phyloP scores from a whole-genome alignment of 2,797 vertebrate species.

The Anabacerthia variegaticeps region DNA sequence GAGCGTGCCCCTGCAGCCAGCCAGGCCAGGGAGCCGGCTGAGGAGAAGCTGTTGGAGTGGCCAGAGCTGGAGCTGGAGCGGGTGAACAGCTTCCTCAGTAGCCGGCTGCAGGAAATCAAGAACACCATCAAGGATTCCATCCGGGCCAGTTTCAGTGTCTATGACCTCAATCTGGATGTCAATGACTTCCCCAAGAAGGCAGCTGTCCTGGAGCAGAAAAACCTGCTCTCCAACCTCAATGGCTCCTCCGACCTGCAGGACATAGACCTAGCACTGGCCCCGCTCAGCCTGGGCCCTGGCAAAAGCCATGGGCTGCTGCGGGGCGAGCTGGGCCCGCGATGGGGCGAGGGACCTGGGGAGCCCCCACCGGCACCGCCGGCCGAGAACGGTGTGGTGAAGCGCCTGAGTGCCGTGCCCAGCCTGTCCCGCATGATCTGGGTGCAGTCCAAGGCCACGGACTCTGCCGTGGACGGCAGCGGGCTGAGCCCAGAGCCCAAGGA shows the following conservation, averaged over 20 bases:
- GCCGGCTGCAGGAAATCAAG: slow-evolving; percentile 96
- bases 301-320: slow-evolving; percentile 86
- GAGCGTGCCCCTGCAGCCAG: slow-evolving; percentile 51
- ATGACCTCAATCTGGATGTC: slow-evolving; percentile 94
- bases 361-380: slow-evolving; percentile 5
- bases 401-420: slow-evolving; percentile 87
- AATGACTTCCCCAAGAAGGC: slow-evolving; percentile 96
- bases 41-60: slow-evolving; percentile 89
- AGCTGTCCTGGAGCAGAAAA: slow-evolving; percentile 89
- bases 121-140: slow-evolving; percentile 99
- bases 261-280: slow-evolving; percentile 94
- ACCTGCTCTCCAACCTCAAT: slow-evolving; percentile 90
- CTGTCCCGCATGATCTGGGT: slow-evolving; percentile 93
- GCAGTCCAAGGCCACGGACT: slow-evolving; percentile 84
- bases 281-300: slow-evolving; percentile 88
- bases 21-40: slow-evolving; percentile 46
- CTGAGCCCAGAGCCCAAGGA: slow-evolving; percentile 68
- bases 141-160: slow-evolving; percentile 93
- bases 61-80: slow-evolving; percentile 93
- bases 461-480: slow-evolving; percentile 32
- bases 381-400: slow-evolving; percentile 86
- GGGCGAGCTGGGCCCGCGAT: slow-evolving; percentile 63
- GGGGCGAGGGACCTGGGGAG: slow-evolving; percentile 50
- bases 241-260: slow-evolving; percentile 91
- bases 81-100: slow-evolving; percentile 97